These are phyloP conservation scores for Spatula versicolor DNA, from an alignment of 2,797 vertebrate species.

Conservation along the genomic window DNA sequence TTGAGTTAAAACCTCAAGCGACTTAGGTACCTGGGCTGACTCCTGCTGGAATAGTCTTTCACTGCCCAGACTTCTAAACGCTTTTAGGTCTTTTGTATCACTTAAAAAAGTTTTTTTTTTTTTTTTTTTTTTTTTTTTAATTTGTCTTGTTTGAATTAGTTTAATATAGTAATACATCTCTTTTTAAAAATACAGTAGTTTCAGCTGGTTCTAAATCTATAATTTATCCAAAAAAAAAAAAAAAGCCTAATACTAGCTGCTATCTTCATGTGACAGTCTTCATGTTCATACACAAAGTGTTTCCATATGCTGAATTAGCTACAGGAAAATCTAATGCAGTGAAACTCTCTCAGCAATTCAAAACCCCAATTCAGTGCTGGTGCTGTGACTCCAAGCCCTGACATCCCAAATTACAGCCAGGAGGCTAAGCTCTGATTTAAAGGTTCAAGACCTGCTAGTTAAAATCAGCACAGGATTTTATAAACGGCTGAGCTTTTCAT, in stretches of 20 bases:
- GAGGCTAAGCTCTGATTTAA: slow-evolving; percentile 13
- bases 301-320: slow-evolving; percentile 20
- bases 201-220: neutral
- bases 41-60: neutral
- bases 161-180: neutral
- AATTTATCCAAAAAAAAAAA: neutral
- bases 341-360: neutral
- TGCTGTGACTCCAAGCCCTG: slow-evolving; percentile 11
- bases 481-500: neutral
- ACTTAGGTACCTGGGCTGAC: neutral
- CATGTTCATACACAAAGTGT: neutral
- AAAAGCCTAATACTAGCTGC: neutral
- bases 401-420: neutral
- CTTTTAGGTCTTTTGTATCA: neutral
- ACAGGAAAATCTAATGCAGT: neutral
- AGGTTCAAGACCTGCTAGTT: slow-evolving; percentile 40
- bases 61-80: neutral
- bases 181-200: neutral
- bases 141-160: neutral
- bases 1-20: slow-evolving; percentile 4
- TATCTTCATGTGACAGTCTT: neutral
- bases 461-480: slow-evolving; percentile 35
- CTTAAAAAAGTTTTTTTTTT: neutral
- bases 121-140: neutral
- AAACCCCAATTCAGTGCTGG: neutral